Evolutionary conservation across 2,888 invertebrate species (phyloP), one percentile per base, ranked within the genome.

Genomic region (Orthosia gothica): DNA sequence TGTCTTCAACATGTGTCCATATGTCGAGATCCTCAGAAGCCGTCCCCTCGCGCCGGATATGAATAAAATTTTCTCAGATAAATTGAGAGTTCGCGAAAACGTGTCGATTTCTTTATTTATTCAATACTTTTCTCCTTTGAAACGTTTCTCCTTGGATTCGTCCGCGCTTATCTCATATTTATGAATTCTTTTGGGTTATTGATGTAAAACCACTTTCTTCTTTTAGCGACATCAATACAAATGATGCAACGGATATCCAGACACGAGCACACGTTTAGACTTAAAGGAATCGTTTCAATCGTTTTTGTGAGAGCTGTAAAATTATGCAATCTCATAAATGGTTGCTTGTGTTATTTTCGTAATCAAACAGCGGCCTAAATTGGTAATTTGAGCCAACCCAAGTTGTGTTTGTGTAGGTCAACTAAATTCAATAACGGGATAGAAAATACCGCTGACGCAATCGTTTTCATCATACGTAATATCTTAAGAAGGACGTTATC

Each of bases 91-190:
- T 94, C 92, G 93, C 93, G 92, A 94, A 94, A 95, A 94, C 95
- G 94, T 95, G 95, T 95, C 95, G 93, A 95, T 95, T 94, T 94
- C 95, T 94, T 95, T 95, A 95, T 95, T 95, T 95, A 95, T 95
- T 95, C 94, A 95, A 94, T 94, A 93, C 94, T 94, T 94, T 91
- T 93, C 92, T 93, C 92, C 92, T 94, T 93, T 95, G 93, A 94
- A 94, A 91, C 91, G 92, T 90, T 93, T 92, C 91, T 90, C 89
- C 88, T 91, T 90, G 92, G 91, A 93, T 92, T 93, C 92, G 89
- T 92, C 92, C 90, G 90, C 90, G 91, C 91, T 94, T 94, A 94
- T 94, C 92, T 91, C 90, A 92, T 93, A 93, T 95, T 94, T 94
- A 93, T 93, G 92, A 93, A 93, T 93, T 92, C 91, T 92, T 93